Evolutionary conservation across 2,888 invertebrate species (phyloP), one percentile per base, ranked within the genome.

Genomic region (Crioceris asparagi): DNA sequence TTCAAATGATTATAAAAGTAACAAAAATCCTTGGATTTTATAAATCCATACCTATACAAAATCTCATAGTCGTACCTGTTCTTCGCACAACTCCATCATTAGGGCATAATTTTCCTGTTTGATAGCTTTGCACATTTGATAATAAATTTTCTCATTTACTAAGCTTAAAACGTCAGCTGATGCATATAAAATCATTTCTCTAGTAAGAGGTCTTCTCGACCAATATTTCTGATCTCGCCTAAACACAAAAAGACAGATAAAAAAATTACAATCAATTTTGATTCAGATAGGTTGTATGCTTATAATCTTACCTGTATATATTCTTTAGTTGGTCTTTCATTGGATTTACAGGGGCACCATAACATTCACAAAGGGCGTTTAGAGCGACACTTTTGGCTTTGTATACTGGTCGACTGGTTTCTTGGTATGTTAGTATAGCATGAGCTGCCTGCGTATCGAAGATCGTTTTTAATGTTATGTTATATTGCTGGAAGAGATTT

Each of bases 381-480:
- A 94, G 70, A 51, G 90, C 88, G 32, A 92, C 79, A 61, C 88
- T 88, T 67, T 93, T 92, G 35, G 91, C 88, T 70, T 94, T 94
- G 60, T 92, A 88, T 34, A 93, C 87, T 21, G 93, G 91, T 53
- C 87, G 83, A 43, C 82, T 81, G 41, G 83, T 85, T 54, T 88
- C 85, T 67, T 92, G 92, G 57, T 80, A 82, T 57, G 92, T 88
- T 32, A 94, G 66, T 8, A 94, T 83, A 36, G 92, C 86, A 64
- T 94, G 90, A 27, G 92, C 93, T 23, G 64, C 62, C 49, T 65
- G 92, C 21, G 92, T 92, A 61, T 93, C 92, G 62, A 93, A 92
- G 34, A 93, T 86, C 65, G 83, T 84, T 45, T 74, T 74, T 52
- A 92, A 65, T 36, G 79, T 75, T 46, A 92, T 84, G 48, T 83